Evolutionary conservation across 1,140 invertebrate species (phyloP).

Genomic region (Platorchestia sp.): DNA sequence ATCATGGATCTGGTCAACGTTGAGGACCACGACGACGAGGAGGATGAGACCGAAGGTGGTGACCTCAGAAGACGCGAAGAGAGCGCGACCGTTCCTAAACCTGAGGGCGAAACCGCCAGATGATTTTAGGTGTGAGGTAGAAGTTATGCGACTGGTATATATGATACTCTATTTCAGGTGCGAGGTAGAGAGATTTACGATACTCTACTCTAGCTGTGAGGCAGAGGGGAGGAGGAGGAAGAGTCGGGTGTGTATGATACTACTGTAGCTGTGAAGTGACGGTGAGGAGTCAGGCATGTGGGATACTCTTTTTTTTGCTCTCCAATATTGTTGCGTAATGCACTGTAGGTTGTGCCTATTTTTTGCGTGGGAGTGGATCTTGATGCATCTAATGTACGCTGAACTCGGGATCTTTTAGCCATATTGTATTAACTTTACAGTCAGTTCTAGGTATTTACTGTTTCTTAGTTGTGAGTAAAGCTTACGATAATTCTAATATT

Average conservation of each 20-base stretch:
- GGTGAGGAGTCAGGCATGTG: too few relatives aligned
- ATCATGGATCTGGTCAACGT: conserved; percentile 59
- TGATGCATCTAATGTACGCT: background rate
- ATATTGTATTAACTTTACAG: background rate
- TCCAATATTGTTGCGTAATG: background rate
- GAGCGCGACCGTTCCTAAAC: background rate
- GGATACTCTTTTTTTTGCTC: background rate
- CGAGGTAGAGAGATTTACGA: too few relatives aligned
- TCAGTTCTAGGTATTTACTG: too few relatives aligned
- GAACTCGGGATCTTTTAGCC: background rate
- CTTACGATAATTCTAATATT: too few relatives aligned
- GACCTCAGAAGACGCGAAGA: conserved; percentile 49
- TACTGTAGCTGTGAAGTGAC: too few relatives aligned
- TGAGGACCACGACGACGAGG: conserved; percentile 16
- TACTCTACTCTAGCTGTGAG: too few relatives aligned
- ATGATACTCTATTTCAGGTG: too few relatives aligned
- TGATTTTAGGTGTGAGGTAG: background rate
- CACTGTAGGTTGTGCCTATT: background rate
- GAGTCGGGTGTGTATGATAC: background rate
- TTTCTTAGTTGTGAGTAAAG: too few relatives aligned
- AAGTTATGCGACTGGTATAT: too few relatives aligned
- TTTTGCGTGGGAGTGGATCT: background rate
- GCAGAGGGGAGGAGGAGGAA: too few relatives aligned
- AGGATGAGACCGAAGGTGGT: conserved; percentile 36
- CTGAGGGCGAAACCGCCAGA: background rate